Evolutionary conservation across 2,113 vertebrate species (phyloP).

Genomic region (human (Homo sapiens)): GRCh38 chr7:151041501-151042000

Average conservation of each 20-base stretch:
- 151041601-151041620: not conserved
- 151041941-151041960: conserved; percentile 71
- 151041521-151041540: not conserved
- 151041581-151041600: not conserved
- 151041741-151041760: not conserved
- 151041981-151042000: conserved; percentile 96
- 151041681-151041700: no score
- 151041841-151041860: not conserved
- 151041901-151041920: not conserved
- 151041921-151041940: not conserved
- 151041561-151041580: not conserved
- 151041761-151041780: not conserved
- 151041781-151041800: not conserved
- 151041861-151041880: not conserved
- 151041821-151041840: not conserved
- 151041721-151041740: not conserved
- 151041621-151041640: no score
- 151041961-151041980: conserved; percentile 96
- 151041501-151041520: not conserved
- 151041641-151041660: fast-evolving
- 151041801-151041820: not conserved
- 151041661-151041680: not conserved
- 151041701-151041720: not conserved
- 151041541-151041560: fast-evolving
- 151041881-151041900: fast-evolving